Evolutionary conservation across 2,888 invertebrate species (phyloP).

Genomic region (Metalampra italica): DNA sequence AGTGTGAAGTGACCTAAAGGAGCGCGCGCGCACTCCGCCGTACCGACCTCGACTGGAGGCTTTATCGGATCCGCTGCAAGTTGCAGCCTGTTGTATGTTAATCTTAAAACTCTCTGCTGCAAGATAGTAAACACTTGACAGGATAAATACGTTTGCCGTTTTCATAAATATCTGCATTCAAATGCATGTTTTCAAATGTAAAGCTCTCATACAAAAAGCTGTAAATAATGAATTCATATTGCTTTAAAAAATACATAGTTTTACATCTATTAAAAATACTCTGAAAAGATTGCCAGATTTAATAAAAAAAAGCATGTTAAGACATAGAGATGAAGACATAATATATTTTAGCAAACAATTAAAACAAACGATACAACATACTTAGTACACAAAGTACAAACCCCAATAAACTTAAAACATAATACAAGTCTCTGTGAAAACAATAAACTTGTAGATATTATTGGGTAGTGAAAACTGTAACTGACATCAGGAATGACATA

Average conservation of each 20-base stretch:
- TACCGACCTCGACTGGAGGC: constrained; percentile 68
- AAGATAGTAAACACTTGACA: constrained; percentile 54
- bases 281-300: too few species aligned
- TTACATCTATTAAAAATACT: too few species aligned
- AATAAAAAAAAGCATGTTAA: too few species aligned
- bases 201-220: background rate
- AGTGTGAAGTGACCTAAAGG: background rate
- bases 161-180: constrained; percentile 5
- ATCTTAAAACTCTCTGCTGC: constrained; percentile 56
- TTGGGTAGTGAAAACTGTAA: background rate
- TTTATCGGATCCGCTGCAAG: constrained; percentile 58
- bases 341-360: too few species aligned
- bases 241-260: background rate
- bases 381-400: too few species aligned
- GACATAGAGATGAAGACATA: too few species aligned
- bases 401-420: too few species aligned
- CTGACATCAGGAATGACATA: background rate
- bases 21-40: constrained; percentile 68
- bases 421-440: background rate
- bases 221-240: background rate
- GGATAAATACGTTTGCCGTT: constrained; percentile 22
- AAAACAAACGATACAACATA: too few species aligned
- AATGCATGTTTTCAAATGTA: background rate
- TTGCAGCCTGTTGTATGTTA: constrained; percentile 64
- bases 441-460: background rate